Conservation (phyloP, 2,797 vertebrate species). For the Orientallactaga sibirica region DNA sequence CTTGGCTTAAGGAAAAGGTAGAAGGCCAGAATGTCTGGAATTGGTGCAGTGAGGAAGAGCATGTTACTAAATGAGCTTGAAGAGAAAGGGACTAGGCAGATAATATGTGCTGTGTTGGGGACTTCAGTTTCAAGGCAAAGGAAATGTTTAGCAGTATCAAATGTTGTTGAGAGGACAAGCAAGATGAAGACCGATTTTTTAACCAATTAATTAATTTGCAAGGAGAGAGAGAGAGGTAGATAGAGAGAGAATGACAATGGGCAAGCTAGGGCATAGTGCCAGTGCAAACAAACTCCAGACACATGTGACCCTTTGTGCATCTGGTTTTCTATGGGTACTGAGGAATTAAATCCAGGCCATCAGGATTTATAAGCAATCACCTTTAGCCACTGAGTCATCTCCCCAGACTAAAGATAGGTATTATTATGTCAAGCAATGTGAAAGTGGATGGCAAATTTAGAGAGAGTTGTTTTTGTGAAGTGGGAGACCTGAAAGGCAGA, state of each 20-base stretch:
- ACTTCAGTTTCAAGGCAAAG: not conserved
- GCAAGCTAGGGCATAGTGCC: no score
- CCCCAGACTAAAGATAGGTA: no score
- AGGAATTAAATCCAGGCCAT: no score
- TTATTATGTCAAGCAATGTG: not conserved
- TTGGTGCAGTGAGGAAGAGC: not conserved
- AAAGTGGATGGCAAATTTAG: not conserved
- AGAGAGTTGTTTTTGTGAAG: not conserved
- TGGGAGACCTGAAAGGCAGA: not conserved
- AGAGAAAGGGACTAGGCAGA: not conserved
- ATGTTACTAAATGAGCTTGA: not conserved
- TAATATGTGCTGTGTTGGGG: not conserved
- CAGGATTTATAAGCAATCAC: no score
- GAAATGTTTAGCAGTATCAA: not conserved
- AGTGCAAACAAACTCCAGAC: no score
- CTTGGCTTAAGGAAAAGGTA: not conserved
- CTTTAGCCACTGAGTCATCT: no score
- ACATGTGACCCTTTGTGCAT: no score
- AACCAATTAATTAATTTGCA: no score
- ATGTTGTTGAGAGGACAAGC: not conserved
- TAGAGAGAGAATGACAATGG: no score
- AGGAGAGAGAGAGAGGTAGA: no score
- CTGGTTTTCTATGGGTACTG: no score
- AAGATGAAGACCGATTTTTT: not conserved
- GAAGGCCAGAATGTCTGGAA: not conserved